Conservation (phyloP, 2,113 vertebrate species). For the Carassius carassius region DNA sequence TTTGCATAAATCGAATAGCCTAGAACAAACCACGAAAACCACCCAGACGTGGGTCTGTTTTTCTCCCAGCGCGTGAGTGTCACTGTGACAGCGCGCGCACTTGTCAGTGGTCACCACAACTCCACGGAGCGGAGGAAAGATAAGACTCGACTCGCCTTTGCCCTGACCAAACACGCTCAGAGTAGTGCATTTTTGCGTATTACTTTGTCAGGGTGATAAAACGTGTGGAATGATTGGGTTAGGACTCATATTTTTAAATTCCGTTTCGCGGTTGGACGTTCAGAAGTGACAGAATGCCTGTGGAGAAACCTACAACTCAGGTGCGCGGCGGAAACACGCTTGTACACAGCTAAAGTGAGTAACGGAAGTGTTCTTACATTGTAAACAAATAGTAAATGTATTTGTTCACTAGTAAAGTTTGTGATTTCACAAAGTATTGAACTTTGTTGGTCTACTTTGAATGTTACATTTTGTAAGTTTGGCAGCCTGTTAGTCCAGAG, state of each 20-base stretch:
- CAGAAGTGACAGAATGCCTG: not conserved
- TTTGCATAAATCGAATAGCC: no score
- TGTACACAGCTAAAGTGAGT: not conserved
- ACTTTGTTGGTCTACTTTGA: no score
- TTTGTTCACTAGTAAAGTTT: not conserved
- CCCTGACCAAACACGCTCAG: not conserved
- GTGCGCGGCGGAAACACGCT: not conserved
- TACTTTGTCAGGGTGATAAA: not conserved
- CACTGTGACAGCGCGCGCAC: not conserved
- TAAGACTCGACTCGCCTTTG: not conserved
- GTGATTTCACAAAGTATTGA: not conserved
- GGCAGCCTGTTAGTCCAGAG: not conserved
- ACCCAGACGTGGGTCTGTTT: not conserved
- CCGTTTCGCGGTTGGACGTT: not conserved
- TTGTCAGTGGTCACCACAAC: not conserved
- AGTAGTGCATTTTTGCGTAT: not conserved
- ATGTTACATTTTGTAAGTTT: not conserved
- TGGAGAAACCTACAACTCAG: constrained; percentile 1
- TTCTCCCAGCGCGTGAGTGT: not conserved
- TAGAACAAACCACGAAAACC: not conserved
- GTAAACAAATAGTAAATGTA: not conserved
- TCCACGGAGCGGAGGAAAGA: not conserved
- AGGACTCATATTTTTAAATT: no score
- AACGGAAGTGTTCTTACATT: not conserved
- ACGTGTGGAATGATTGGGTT: not conserved